Evolutionary conservation across 2,113 vertebrate species (phyloP).

Genomic region (Ursus arctos): DNA sequence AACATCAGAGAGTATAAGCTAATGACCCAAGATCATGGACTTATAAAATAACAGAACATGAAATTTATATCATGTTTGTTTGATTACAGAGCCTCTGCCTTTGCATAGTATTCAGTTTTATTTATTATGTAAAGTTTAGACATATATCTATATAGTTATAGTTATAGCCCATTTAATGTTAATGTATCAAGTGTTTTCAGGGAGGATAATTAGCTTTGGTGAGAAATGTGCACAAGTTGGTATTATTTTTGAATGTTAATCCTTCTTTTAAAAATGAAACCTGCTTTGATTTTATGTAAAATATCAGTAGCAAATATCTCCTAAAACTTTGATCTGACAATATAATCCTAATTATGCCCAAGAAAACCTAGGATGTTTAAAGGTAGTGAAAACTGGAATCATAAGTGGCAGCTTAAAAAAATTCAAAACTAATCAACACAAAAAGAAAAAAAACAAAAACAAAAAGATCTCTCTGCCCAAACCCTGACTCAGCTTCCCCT

Average conservation of each 20-base stretch:
- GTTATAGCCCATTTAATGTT: not conserved
- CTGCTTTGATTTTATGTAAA: slow-evolving; percentile 69
- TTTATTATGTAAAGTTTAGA: slow-evolving; percentile 38
- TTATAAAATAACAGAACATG: not conserved
- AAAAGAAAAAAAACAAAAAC: not conserved
- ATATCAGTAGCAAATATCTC: slow-evolving; percentile 21
- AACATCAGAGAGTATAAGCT: not conserved
- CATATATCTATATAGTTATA: not conserved
- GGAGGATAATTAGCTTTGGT: not conserved
- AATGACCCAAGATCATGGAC: not conserved
- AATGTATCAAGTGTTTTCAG: not conserved
- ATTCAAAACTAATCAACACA: slow-evolving; percentile 5
- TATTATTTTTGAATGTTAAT: slow-evolving; percentile 48
- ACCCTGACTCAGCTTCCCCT: not conserved
- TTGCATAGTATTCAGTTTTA: not conserved
- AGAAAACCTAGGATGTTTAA: slow-evolving; percentile 24
- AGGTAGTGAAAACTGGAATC: slow-evolving; percentile 9
- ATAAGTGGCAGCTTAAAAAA: not conserved
- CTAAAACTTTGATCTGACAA: slow-evolving; percentile 50
- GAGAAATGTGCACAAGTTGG: slow-evolving; percentile 19
- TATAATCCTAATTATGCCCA: slow-evolving; percentile 36
- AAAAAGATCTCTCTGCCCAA: not conserved
- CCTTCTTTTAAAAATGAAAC: slow-evolving; percentile 29
- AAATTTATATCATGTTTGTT: not conserved
- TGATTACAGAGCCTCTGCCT: not conserved